A percentile compares a stretch with the other conserved stretches of the same genome.
phyloP scores from a whole-genome alignment of 2,113 vertebrate genomes.

The Leucoraja erinaceus region DNA sequence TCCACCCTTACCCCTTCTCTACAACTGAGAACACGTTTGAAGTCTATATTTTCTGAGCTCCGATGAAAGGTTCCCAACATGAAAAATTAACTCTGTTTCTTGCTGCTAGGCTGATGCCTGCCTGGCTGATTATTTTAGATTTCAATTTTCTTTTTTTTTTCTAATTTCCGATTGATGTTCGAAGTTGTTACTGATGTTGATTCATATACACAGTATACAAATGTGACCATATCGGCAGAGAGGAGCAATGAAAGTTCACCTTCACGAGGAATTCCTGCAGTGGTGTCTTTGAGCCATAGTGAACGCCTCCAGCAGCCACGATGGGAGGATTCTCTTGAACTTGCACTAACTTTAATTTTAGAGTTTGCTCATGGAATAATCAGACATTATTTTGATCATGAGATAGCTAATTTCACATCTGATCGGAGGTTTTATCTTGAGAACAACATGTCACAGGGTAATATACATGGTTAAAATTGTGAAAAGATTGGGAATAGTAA shows the following conservation, averaged over 20 bases:
- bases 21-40: too few relatives aligned
- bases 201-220: neutral
- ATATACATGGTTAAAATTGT: neutral
- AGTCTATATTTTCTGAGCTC: too few relatives aligned
- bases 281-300: neutral
- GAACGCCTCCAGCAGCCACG: neutral
- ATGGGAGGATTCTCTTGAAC: neutral
- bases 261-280: neutral
- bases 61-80: too few relatives aligned
- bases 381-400: neutral
- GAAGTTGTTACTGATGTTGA: neutral
- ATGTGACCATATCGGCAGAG: neutral
- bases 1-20: too few relatives aligned
- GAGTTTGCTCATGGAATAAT: too few relatives aligned
- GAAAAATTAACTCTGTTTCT: too few relatives aligned
- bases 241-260: neutral
- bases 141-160: too few relatives aligned
- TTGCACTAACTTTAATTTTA: neutral
- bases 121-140: too few relatives aligned
- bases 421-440: neutral
- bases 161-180: neutral
- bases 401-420: neutral
- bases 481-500: neutral
- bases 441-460: neutral
- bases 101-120: too few relatives aligned